A percentile compares a stretch with the other conserved stretches of the same genome.
Evolutionary conservation across 2,888 invertebrate genomes (phyloP).

Genomic region (Uloborus plumipes): DNA sequence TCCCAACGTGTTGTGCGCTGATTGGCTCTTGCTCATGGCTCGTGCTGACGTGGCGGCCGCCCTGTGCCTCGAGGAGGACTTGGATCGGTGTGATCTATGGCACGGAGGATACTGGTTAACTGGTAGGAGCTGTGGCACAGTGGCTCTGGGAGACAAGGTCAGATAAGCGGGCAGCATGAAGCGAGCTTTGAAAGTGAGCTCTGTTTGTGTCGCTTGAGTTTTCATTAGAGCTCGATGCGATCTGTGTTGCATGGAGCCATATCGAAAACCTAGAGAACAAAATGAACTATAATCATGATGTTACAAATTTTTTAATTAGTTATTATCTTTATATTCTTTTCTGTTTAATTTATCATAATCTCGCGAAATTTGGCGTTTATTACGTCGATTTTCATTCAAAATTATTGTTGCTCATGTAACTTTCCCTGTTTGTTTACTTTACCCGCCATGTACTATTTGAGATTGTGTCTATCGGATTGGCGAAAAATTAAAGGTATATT

Average conservation of each 20-base stretch:
- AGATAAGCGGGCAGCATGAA: conserved; percentile 78
- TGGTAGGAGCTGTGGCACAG: conserved; percentile 24
- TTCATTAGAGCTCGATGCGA: conserved; percentile 77
- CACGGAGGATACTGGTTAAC: conserved; percentile 27
- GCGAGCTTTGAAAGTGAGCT: conserved; percentile 81
- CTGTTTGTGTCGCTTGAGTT: conserved; percentile 93
- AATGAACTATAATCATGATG: background rate
- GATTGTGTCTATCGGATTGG: no score
- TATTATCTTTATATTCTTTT: no score
- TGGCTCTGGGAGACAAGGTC: conserved; percentile 66
- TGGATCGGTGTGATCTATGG: conserved; percentile 45
- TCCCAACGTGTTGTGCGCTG: conserved; percentile 46
- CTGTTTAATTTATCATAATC: no score
- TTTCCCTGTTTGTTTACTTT: no score
- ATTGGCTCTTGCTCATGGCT: conserved; percentile 50
- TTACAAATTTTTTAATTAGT: no score
- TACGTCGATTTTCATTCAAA: no score
- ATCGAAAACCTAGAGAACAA: conserved; percentile 26
- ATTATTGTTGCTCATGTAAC: no score
- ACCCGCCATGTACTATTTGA: no score
- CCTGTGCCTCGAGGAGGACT: conserved; percentile 6
- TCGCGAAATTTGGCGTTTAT: no score
- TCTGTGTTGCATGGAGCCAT: conserved; percentile 31
- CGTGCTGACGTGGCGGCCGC: conserved; percentile 1
- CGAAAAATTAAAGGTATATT: no score